A percentile compares a stretch with the other conserved stretches of the same genome.
These are phyloP conservation scores for Leucopsar rothschildi DNA, from an alignment of 2,113 vertebrate genomes.

Conservation along the genomic window DNA sequence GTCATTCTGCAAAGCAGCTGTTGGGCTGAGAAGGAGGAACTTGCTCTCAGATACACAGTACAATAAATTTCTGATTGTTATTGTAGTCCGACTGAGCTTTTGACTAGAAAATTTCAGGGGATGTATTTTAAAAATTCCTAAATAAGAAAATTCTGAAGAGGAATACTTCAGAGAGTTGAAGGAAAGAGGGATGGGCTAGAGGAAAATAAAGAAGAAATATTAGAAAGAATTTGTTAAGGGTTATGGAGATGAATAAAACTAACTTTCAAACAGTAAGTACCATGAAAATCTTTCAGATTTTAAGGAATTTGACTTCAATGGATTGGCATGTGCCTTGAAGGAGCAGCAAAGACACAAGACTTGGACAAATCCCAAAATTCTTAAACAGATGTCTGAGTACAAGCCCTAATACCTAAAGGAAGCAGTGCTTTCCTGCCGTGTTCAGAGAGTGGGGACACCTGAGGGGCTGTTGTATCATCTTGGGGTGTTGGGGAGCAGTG, in stretches of 20 bases:
- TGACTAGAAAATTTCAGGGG: background rate
- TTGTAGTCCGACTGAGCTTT: background rate
- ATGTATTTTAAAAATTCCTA: background rate
- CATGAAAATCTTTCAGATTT: background rate
- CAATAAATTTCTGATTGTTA: background rate
- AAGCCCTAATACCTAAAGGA: background rate
- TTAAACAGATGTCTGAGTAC: background rate
- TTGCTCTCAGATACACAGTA: background rate
- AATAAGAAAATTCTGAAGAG: background rate
- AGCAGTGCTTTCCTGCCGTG: fast-evolving
- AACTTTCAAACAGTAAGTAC: background rate
- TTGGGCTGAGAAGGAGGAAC: background rate
- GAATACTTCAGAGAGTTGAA: background rate
- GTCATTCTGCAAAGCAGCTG: background rate
- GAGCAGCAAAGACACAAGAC: background rate
- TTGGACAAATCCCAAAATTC: background rate
- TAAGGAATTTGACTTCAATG: background rate
- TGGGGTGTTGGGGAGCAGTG: background rate
- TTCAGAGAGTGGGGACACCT: fast-evolving
- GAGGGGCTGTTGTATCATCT: fast-evolving
- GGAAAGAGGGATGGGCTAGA: background rate
- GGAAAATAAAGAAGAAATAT: background rate
- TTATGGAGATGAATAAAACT: background rate
- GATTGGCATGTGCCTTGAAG: background rate
- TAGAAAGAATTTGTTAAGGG: background rate